Conservation (phyloP, 2,113 vertebrate genomes). For the Pipra filicauda region DNA sequence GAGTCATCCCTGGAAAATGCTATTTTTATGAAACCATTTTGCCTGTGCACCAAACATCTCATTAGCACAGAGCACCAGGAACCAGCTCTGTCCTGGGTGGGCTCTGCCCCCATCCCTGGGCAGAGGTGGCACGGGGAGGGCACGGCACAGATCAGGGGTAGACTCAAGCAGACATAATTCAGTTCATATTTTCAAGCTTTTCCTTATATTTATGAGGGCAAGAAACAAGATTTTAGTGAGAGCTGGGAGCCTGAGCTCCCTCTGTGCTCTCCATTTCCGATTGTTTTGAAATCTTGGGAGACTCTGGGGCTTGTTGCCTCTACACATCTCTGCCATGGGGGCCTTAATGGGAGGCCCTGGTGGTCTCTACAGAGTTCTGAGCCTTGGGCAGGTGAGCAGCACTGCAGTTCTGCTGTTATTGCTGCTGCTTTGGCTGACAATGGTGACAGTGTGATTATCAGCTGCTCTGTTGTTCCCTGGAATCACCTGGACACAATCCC, state of each 20-base stretch:
- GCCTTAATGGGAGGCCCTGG: neutral
- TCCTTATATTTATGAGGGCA: neutral
- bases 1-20: neutral
- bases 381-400: neutral
- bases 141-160: fast-evolving
- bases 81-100: fast-evolving
- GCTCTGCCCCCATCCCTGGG: neutral
- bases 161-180: neutral
- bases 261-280: neutral
- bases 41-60: fast-evolving
- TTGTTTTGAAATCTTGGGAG: neutral
- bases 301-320: neutral
- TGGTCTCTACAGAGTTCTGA: fast-evolving
- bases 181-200: neutral
- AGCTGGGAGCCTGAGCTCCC: neutral
- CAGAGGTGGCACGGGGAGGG: neutral
- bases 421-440: neutral
- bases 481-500: neutral
- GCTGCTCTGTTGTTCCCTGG: neutral
- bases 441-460: neutral
- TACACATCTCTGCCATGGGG: fast-evolving
- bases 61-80: neutral
- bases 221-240: neutral
- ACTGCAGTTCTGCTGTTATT: neutral
- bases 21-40: neutral